Base-by-base conservation (phyloP, 2,888 invertebrate species). In the Lapara coniferarum region DNA sequence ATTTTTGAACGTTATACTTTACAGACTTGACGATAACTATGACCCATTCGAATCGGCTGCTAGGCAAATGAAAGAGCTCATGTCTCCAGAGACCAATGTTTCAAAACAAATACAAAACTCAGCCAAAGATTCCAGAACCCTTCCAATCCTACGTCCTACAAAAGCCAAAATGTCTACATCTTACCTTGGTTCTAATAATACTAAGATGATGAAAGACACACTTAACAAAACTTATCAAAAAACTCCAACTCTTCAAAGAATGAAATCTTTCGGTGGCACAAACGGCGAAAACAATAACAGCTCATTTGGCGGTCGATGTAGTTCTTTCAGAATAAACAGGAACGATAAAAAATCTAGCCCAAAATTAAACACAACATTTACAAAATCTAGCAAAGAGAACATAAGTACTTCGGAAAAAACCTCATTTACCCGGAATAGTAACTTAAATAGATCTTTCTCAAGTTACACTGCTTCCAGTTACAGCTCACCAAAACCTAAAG, bases 41-140 rank as follows among this genome's bases (percentile, higher is more conserved):
- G 96, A 97, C 88, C 97, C 97, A 67, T 97, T 97, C 89, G 90
- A 95, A 76, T 95, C 96, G 76, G 97, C 97, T 66, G 97, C 97
- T 90, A 96, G 96, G 75, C 97, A 97, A 91, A 95, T 97, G 92
- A 96, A 96, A 89, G 97, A 97, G 83, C 95, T 97, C 52, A 95
- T 97, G 90, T 96, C 96, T 67, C 95, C 96, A 72, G 95, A 96
- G 77, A 95, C 95, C 69, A 92, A 90, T 84, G 87, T 93, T 77
- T 89, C 93, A 77, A 91, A 91, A 88, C 92, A 89, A 83, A 73
- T 85, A 74, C 88, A 89, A 81, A 87, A 81, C 67, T 76, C 90
- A 74, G 78, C 93, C 82, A 87, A 93, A 90, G 89, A 94, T 80
- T 82, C 85, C 73, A 84, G 89, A 84, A 93, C 92, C 78, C 91